These are phyloP conservation scores for Glaucomys volans DNA, from an alignment of 2,113 vertebrate genomes.

Conservation along the genomic window DNA sequence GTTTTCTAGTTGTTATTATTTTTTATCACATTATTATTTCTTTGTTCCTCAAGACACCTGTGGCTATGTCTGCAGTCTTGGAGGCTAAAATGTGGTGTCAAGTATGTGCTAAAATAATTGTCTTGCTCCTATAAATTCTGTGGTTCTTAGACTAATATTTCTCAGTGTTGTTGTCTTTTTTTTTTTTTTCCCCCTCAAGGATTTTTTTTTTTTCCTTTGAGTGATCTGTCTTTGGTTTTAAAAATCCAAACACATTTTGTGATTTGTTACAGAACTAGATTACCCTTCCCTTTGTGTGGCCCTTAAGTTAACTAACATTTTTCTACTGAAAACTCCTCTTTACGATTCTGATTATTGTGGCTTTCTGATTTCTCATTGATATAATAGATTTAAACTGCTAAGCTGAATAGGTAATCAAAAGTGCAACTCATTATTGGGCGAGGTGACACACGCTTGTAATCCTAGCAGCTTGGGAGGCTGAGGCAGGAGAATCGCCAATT, in stretches of 20 bases:
- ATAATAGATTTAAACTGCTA: background rate
- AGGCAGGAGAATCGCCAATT: no score
- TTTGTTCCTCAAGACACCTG: background rate
- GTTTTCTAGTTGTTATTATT: background rate
- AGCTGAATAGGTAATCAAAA: background rate
- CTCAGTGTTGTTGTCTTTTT: background rate
- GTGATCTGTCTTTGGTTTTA: constrained; percentile 4
- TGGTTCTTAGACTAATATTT: background rate
- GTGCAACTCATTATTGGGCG: background rate
- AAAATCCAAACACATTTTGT: constrained; percentile 22
- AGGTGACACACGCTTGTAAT: no score
- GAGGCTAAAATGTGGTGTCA: background rate
- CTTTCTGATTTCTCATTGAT: background rate
- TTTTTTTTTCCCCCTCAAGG: background rate
- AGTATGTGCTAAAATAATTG: constrained; percentile 12
- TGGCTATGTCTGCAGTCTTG: background rate
- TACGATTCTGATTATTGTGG: background rate
- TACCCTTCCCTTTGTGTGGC: background rate
- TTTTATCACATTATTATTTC: background rate
- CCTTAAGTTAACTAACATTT: constrained; percentile 2
- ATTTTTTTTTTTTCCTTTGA: background rate
- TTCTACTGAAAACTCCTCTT: background rate
- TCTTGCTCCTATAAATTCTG: background rate
- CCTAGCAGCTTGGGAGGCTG: no score
- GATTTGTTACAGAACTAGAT: background rate